These are phyloP conservation scores for Deroptyus accipitrinus DNA, from an alignment of 2,113 vertebrate genomes.

Conservation along the genomic window DNA sequence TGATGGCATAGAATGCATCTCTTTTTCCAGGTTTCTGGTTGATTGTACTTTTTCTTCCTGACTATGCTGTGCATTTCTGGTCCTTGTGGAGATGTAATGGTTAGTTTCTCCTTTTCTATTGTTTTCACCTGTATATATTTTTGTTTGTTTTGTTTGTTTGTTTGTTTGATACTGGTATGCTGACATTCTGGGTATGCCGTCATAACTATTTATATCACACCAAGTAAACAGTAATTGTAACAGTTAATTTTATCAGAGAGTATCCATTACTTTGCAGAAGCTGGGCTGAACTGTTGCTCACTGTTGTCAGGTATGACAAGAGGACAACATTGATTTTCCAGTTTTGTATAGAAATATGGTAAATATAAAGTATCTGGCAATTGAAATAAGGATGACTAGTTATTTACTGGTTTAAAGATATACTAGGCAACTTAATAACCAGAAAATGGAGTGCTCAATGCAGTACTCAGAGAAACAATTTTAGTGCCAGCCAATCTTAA, in stretches of 20 bases:
- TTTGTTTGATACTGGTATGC: background rate
- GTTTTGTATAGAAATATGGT: background rate
- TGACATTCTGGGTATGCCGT: background rate
- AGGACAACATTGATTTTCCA: background rate
- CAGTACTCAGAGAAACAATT: background rate
- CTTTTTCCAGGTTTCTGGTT: background rate
- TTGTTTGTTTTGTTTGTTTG: background rate
- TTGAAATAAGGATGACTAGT: background rate
- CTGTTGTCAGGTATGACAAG: background rate
- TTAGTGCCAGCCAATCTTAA: background rate
- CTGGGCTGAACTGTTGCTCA: background rate
- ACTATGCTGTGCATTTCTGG: background rate
- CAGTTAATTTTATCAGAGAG: background rate
- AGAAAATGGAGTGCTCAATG: background rate
- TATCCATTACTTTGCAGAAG: background rate
- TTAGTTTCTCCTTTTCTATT: background rate
- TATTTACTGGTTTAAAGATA: background rate
- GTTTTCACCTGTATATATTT: background rate
- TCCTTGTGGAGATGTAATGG: background rate
- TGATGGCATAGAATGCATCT: background rate
- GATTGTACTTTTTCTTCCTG: background rate
- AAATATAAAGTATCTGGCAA: background rate
- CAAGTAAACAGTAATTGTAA: background rate
- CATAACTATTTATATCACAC: background rate
- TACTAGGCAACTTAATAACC: background rate